Base-by-base conservation (phyloP, 2,888 invertebrate species). In the Megaustenia siamemsis region DNA sequence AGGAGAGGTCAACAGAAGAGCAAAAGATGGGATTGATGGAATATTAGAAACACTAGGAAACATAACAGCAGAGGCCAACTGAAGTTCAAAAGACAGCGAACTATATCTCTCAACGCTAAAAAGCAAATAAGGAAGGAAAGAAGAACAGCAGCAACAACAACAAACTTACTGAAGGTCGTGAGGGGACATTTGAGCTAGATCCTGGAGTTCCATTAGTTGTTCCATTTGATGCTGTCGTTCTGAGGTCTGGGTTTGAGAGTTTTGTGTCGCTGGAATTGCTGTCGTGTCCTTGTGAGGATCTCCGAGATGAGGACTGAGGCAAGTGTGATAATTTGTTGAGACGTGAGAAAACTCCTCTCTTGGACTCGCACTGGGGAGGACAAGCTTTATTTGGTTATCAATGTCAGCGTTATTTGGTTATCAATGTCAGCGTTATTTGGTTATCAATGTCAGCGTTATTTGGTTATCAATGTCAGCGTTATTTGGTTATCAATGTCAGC, bases 281-380 rank as follows among this genome's bases (percentile, higher is more conserved):
- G 35, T 84, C 84, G 38, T 84, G 35, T 32, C 84, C 79, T 21
- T 78, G 78, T 4, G 85, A 85, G 4, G 56, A 56, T 32, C 81
- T 81, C 28, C 85, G 73, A 28, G 85, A 81, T 49, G 81, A 82
- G 38, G 84, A 38, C 49, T 87, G 82, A 38, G 92, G 93, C 76
- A 90, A 91, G 80, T 92, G 90, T 35, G 92, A 91, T 38, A 98
- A 95, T 86, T 98, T 96, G 63, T 97, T 97, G 84, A 98, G 95
- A 1, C 93, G 90, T 77, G 93, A 92, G 88, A 94, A 94, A 49
- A 94, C 93, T 6, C 94, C 94, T 53, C 92, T 90, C 86, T 93
- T 94, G 21, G 93, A 86, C 87, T 94, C 93, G 89, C 94, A 94
- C 88, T 93, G 90, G 32, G 28, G 32, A 71, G 43, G 15, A 81